Conservation (phyloP, 2,113 vertebrate species). For the Sturnira hondurensis region DNA sequence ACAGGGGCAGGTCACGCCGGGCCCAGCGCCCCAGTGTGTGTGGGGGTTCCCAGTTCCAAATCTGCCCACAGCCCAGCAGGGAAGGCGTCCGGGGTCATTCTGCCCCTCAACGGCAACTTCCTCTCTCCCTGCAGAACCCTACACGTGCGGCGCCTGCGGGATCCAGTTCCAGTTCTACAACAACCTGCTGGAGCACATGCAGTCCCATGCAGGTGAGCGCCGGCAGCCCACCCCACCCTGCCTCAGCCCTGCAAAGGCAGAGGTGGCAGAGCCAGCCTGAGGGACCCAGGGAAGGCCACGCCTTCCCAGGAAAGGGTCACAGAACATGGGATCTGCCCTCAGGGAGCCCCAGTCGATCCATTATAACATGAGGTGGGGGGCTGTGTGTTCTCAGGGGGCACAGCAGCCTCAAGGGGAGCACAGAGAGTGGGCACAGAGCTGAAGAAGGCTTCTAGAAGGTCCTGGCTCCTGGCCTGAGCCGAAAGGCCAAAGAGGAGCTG, state of each 20-base stretch:
- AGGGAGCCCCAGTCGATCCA: not conserved
- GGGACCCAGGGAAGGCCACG: rapidly evolving
- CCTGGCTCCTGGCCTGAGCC: not conserved
- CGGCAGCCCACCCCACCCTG: not conserved
- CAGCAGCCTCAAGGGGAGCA: not conserved
- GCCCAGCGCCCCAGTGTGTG: not conserved
- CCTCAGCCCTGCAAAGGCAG: not conserved
- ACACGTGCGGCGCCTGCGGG: slow-evolving; percentile 98
- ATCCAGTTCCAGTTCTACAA: slow-evolving; percentile 99
- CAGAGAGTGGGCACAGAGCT: rapidly evolving
- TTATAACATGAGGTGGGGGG: too few relatives aligned
- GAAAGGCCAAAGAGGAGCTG: not conserved
- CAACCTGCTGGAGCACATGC: slow-evolving; percentile 99
- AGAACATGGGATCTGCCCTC: not conserved
- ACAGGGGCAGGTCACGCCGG: not conserved
- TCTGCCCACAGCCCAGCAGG: not conserved
- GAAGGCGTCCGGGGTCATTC: not conserved
- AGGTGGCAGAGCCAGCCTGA: not conserved
- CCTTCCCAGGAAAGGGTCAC: too few relatives aligned
- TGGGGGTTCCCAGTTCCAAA: not conserved
- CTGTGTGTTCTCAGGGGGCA: too few relatives aligned
- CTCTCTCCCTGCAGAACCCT: slow-evolving; percentile 92
- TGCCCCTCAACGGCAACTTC: slow-evolving; percentile 73
- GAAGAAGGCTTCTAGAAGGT: not conserved
- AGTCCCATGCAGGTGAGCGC: slow-evolving; percentile 94